Conservation (phyloP, 2,888 invertebrate species). For the Napeogenes inachia region DNA sequence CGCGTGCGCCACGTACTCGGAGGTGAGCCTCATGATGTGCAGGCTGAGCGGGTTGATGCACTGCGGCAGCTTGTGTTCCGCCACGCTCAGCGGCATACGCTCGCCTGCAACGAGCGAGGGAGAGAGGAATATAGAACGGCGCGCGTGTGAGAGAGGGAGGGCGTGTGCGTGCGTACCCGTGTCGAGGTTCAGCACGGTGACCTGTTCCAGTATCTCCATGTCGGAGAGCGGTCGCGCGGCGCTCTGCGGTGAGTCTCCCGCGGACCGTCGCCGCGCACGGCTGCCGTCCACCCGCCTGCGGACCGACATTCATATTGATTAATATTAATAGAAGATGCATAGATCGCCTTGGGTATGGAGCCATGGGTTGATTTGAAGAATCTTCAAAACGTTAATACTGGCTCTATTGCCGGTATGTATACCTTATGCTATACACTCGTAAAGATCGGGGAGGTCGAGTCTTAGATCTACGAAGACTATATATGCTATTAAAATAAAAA, state of each 20-base stretch:
- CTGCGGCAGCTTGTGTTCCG: conserved; percentile 94
- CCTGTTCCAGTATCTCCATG: conserved; percentile 95
- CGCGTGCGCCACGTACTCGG: conserved; percentile 88
- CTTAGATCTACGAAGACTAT: too few species aligned
- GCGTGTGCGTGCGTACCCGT: conserved; percentile 62
- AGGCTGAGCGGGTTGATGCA: conserved; percentile 95
- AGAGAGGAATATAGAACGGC: too few species aligned
- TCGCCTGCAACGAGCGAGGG: conserved; percentile 80
- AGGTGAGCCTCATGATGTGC: conserved; percentile 95
- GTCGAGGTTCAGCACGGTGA: conserved; percentile 88
- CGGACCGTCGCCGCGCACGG: conserved; percentile 85
- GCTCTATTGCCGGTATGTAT: too few species aligned
- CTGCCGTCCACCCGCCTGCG: conserved; percentile 46
- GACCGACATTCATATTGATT: too few species aligned
- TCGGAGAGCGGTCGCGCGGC: conserved; percentile 91
- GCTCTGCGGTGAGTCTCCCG: conserved; percentile 89
- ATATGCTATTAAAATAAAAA: too few species aligned
- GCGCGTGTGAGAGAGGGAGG: too few species aligned
- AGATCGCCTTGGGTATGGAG: too few species aligned
- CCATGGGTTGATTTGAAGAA: too few species aligned
- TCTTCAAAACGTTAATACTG: too few species aligned
- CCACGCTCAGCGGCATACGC: conserved; percentile 94
- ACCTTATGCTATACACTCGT: too few species aligned
- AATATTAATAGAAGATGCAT: too few species aligned
- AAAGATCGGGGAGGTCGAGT: too few species aligned